Percentiles rank a stretch among this genome's conserved stretches.
Conservation (phyloP, 1,140 invertebrate species). For the Spodoptera frugiperda region DNA sequence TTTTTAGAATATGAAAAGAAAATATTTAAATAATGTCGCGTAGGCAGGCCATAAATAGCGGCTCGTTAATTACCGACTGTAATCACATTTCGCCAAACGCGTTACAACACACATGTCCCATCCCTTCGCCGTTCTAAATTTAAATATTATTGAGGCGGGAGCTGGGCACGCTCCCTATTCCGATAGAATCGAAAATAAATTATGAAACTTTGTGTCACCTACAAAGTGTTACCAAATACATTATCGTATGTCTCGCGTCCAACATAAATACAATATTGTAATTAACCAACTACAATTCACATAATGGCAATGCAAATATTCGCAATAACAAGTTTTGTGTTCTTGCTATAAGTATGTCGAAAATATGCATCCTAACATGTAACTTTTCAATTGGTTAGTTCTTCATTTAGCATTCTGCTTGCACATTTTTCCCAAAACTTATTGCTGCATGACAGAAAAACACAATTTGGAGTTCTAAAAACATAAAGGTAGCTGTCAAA, state of each 20-base stretch:
- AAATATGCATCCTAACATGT: not conserved
- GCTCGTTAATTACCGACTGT: slow-evolving; percentile 83
- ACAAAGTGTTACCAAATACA: slow-evolving; percentile 17
- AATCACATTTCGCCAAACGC: slow-evolving; percentile 86
- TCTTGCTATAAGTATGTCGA: not conserved
- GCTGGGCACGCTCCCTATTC: slow-evolving; percentile 78
- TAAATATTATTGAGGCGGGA: slow-evolving; percentile 83
- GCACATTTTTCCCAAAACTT: not conserved
- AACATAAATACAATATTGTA: slow-evolving; percentile 31
- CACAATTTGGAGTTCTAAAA: not conserved
- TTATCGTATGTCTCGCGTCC: slow-evolving; percentile 20
- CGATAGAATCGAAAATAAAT: slow-evolving; percentile 82
- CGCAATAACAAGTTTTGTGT: slow-evolving; percentile 29
- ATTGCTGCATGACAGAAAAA: too few relatives aligned
- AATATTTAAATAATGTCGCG: slow-evolving; percentile 76
- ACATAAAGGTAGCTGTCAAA: slow-evolving; percentile 5
- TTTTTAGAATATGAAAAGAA: slow-evolving; percentile 72
- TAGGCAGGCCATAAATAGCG: slow-evolving; percentile 74
- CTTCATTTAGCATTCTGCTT: not conserved
- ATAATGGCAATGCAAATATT: slow-evolving; percentile 24
- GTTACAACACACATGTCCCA: slow-evolving; percentile 85
- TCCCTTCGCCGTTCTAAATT: slow-evolving; percentile 85
- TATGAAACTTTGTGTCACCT: slow-evolving; percentile 76
- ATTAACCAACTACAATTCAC: slow-evolving; percentile 19
- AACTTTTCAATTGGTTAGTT: not conserved